These are phyloP conservation scores for Tetramorium simillimum DNA, from an alignment of 1,140 invertebrate genomes.

Conservation along the genomic window DNA sequence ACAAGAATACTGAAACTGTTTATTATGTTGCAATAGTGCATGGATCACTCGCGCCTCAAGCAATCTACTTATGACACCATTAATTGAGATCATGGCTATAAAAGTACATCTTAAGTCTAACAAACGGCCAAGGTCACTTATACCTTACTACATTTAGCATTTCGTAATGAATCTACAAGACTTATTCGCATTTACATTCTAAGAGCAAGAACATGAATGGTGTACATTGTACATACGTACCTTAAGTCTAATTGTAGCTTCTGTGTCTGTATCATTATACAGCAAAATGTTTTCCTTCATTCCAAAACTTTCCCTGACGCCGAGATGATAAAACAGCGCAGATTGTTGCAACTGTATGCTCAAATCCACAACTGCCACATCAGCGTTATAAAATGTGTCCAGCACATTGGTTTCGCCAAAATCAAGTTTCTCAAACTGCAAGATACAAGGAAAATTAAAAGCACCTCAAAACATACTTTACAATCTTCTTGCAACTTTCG, in stretches of 20 bases:
- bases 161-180: neutral
- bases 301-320: slow-evolving; percentile 98
- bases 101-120: slow-evolving; percentile 53
- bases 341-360: slow-evolving; percentile 96
- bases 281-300: slow-evolving; percentile 99
- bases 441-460: slow-evolving; percentile 1
- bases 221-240: slow-evolving; percentile 83
- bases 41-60: neutral
- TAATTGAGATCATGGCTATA: slow-evolving; percentile 64
- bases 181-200: neutral
- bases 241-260: slow-evolving; percentile 94
- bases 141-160: neutral
- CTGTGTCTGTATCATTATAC: slow-evolving; percentile 95
- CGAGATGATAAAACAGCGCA: slow-evolving; percentile 98
- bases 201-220: slow-evolving; percentile 6
- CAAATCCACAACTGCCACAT: slow-evolving; percentile 98
- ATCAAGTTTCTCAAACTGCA: slow-evolving; percentile 94
- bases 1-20: neutral
- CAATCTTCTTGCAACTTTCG: neutral
- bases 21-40: neutral
- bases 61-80: slow-evolving; percentile 67
- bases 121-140: slow-evolving; percentile 61
- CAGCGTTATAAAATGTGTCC: slow-evolving; percentile 97
- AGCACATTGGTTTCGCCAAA: slow-evolving; percentile 94
- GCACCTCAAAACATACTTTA: neutral